Base-by-base conservation (phyloP, 2,113 vertebrate species). In the Pogona vitticeps region DNA sequence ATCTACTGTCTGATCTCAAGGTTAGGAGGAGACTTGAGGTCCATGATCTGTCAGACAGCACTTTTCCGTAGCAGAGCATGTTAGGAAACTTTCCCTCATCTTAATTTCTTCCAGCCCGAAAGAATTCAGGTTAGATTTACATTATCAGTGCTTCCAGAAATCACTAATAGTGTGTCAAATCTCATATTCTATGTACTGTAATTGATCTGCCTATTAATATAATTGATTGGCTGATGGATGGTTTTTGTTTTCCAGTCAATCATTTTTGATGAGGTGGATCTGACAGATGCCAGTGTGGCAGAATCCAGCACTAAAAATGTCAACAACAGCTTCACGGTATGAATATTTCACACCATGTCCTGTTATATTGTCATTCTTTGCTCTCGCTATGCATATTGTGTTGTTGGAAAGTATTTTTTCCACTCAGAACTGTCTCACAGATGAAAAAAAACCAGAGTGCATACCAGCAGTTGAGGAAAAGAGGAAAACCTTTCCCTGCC, bases 261-360 rank as follows among this genome's bases (percentile, higher is more conserved):
- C 92, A 99, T 99, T 95, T 99, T 99, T 92, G 98, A 99, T 75
- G 98, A 99, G 78, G 98, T 99, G 82, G 98, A 99, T 94, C 95
- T 99, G 95, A 99, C 98, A 0, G 98, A 99, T 59, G 98, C 98
- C 88, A 99, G 98, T 0, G 98, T 99, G 82, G 98, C 98, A 1
- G 98, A 99, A 93, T 99, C 98, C 91, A 99, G 98, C 96, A 99
- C 98, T 88, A 99, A 99, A 95, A 99, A 99, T 88, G 96, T 99
- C 92, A 99, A 99, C 97, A 99, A 99, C 96, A 99, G 98, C 93
- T 99, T 99, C 91, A 99, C 98, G 38, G 98, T 99, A 96, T 97
- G 98, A 52, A 88, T n/a, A 88, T 81, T 3, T 36, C 42, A 10
- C 3, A 4, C 42, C 33, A 3, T 81, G 83, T 93, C 65, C 42